These are phyloP conservation scores for Cassiopea xamachana DNA, from an alignment of 30 jellyfish, hydroid and myxozoan genomes.

Conservation along the genomic window DNA sequence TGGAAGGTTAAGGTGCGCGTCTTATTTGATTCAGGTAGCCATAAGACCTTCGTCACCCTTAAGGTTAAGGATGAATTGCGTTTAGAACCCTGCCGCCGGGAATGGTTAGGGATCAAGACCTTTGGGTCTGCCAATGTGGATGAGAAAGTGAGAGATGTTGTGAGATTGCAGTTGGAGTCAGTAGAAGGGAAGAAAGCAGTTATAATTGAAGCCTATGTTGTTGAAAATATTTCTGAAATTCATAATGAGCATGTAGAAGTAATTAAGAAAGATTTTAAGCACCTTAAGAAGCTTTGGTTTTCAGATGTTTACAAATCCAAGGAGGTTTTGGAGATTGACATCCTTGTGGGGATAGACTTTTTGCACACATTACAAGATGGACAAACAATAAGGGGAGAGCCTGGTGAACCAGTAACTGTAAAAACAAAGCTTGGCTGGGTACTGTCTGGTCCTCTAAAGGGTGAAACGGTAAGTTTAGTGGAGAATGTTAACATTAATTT, in stretches of 20 bases:
- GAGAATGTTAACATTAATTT: background rate
- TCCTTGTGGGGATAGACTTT: conserved; percentile 42
- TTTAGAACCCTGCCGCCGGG: conserved; percentile 17
- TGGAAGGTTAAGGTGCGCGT: conserved; percentile 28
- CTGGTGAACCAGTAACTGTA: conserved; percentile 1
- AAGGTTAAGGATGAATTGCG: conserved; percentile 13
- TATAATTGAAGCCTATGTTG: conserved; percentile 14
- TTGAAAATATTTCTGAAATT: conserved; percentile 12
- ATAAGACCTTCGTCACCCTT: conserved; percentile 20
- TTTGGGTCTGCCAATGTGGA: conserved; percentile 18
- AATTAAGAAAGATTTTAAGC: conserved; percentile 17
- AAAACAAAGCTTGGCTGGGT: conserved; percentile 12
- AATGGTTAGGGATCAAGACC: conserved; percentile 2
- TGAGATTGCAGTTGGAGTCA: background rate
- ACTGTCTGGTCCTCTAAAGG: background rate
- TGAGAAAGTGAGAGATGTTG: conserved; percentile 35
- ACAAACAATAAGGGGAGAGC: conserved; percentile 28
- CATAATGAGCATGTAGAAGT: conserved; percentile 16
- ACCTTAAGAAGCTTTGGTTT: conserved; percentile 27
- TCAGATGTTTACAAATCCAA: conserved; percentile 59
- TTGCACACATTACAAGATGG: conserved; percentile 20
- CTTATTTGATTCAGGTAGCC: conserved; percentile 54
- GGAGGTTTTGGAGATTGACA: conserved; percentile 23
- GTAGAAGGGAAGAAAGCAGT: conserved; percentile 1
- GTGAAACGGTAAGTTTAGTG: background rate